Evolutionary conservation across 2,797 vertebrate genomes (phyloP), one percentile per base, ranked within the genome.

Genomic region (Chelidonichthys spinosus): DNA sequence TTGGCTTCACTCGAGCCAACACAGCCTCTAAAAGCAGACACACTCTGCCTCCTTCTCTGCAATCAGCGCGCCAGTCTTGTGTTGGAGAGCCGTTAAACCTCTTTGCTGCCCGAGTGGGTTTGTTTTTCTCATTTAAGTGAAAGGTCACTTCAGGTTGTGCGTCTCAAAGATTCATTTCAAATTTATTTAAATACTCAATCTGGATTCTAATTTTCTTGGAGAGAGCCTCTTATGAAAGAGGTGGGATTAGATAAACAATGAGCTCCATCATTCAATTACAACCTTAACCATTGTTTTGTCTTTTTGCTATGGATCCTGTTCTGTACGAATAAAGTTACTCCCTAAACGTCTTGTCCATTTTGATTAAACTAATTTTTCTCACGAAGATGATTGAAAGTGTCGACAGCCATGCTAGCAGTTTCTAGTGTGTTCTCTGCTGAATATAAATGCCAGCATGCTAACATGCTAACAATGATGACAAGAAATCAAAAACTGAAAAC

Each of bases 1-100:
- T 92, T 85, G 84, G 88, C 83, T 89, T 89, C 78, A 87, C 82
- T 89, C 71, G 50, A 86, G 84, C 81, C 84, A 87, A 81, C 87
- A 82, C 77, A 84, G 84, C 76, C 68, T 84, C 81, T 85, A 85
- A 88, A 87, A 90, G 82, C 79, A 87, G 85, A 83, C 74, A 70
- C 82, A 76, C 88, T 85, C 74, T 78, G 76, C 84, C 85, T 85
- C 61, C 60, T 53, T 86, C 83, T 72, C 82, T 74, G 79, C 81
- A 87, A 81, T 90, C 84, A 86, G 79, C 81, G 64, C 2, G 69
- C 65, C 85, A 75, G 82, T 84, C 81, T 82, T 80, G 66, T 78
- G 69, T 80, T 72, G 50, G 70, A 87, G 70, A 75, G 79, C 78
- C 67, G 78, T 78, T 89, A 79, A 87, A 86, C 82, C 83, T 80